Evolutionary conservation across 2,888 invertebrate genomes (phyloP).

Genomic region (Plemyria rubiginata): DNA sequence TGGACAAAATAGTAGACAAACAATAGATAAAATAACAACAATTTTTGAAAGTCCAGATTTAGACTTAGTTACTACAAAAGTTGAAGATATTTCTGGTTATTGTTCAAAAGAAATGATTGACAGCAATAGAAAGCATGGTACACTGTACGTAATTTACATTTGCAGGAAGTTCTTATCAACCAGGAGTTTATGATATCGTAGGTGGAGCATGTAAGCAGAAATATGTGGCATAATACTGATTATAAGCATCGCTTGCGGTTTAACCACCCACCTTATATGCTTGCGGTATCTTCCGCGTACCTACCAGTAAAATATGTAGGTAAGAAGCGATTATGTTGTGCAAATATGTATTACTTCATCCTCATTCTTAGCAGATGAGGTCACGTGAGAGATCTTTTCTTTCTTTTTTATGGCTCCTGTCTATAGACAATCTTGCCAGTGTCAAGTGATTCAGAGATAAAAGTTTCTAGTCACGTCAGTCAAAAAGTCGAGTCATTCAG

Average conservation of each 20-base stretch:
- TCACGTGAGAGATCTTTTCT: too few species aligned
- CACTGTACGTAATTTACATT: not conserved
- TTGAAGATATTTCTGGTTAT: too few species aligned
- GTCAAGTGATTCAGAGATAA: too few species aligned
- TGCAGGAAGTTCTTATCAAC: conserved; percentile 16
- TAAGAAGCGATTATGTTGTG: conserved; percentile 10
- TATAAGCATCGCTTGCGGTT: conserved; percentile 29
- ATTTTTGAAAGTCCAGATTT: too few species aligned
- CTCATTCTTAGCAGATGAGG: not conserved
- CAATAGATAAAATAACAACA: too few species aligned
- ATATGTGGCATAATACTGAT: conserved; percentile 18
- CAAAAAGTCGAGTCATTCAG: too few species aligned
- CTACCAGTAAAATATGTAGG: conserved; percentile 15
- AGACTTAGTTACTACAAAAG: too few species aligned
- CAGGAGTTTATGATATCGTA: conserved; percentile 20
- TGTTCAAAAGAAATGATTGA: not conserved
- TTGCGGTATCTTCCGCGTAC: conserved; percentile 27
- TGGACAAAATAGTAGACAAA: too few species aligned
- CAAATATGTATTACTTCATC: not conserved
- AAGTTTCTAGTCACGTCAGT: too few species aligned
- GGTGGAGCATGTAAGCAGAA: conserved; percentile 21
- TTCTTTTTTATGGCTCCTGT: too few species aligned
- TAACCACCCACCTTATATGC: conserved; percentile 18
- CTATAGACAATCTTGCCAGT: too few species aligned
- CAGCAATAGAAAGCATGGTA: not conserved